These are phyloP conservation scores for Hylyphantes graminicola DNA, from an alignment of 1,140 invertebrate species.

Conservation along the genomic window DNA sequence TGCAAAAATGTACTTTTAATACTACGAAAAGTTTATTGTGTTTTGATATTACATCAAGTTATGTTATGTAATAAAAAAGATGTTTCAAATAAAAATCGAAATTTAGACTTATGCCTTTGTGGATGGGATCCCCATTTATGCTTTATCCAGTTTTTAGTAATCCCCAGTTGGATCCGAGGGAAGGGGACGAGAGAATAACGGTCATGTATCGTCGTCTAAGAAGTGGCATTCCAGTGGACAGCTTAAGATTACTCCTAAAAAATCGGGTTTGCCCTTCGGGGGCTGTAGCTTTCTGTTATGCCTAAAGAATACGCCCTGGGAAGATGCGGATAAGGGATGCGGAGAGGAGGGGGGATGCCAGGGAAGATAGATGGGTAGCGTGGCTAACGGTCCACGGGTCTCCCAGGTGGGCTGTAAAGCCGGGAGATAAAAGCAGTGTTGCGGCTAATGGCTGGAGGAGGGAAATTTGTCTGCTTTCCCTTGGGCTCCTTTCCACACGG, in stretches of 20 bases:
- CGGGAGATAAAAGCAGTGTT: constrained; percentile 59
- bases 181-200: constrained; percentile 45
- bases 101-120: too few relatives aligned
- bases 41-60: too few relatives aligned
- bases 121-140: constrained; percentile 9
- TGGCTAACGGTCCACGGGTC: constrained; percentile 55
- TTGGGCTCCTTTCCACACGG: constrained; percentile 57
- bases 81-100: too few relatives aligned
- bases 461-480: constrained; percentile 59
- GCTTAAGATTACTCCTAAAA: constrained; percentile 59
- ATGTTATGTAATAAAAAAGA: too few relatives aligned
- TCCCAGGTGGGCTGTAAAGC: constrained; percentile 58
- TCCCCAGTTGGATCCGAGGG: constrained; percentile 48
- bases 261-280: constrained; percentile 54
- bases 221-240: constrained; percentile 58
- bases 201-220: constrained; percentile 58
- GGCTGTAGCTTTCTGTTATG: constrained; percentile 59
- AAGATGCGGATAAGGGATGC: constrained; percentile 49
- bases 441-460: constrained; percentile 57
- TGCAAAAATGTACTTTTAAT: too few relatives aligned
- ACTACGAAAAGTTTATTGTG: too few relatives aligned
- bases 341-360: constrained; percentile 52
- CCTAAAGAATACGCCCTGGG: constrained; percentile 49
- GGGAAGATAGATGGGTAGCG: constrained; percentile 50
- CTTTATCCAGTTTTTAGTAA: constrained; percentile 58